phyloP scores from a whole-genome alignment of 2,797 vertebrate genomes.

The Buphagus erythrorhynchus region DNA sequence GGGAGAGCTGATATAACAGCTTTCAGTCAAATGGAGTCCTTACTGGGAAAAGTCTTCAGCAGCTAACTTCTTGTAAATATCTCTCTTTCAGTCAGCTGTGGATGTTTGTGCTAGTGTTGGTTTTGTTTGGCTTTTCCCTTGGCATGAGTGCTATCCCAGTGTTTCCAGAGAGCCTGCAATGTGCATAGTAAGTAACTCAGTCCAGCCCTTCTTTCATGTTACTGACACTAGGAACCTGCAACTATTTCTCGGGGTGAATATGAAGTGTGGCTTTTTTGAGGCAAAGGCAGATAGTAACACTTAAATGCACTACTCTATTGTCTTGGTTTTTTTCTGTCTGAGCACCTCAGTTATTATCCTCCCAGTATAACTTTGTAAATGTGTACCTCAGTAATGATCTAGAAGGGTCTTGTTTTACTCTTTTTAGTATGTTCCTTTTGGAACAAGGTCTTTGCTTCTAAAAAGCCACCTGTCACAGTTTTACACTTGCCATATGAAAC shows the following conservation, averaged over 20 bases:
- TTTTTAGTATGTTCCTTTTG: background rate
- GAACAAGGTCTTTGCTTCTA: background rate
- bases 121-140: constrained; percentile 87
- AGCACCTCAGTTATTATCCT: background rate
- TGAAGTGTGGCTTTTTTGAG: background rate
- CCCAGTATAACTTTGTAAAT: background rate
- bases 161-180: constrained; percentile 90
- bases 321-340: background rate
- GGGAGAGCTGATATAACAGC: background rate
- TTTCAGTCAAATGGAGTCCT: background rate
- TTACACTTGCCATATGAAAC: background rate
- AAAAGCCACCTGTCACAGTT: background rate
- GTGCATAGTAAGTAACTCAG: constrained; percentile 86
- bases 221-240: background rate
- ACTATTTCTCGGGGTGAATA: background rate
- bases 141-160: constrained; percentile 88
- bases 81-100: constrained; percentile 86
- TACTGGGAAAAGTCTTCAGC: background rate
- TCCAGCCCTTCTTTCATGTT: background rate
- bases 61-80: constrained; percentile 1
- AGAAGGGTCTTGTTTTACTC: background rate
- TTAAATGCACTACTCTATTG: background rate
- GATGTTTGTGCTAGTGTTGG: constrained; percentile 86
- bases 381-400: background rate
- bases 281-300: background rate